Evolutionary conservation across 2,797 vertebrate genomes (phyloP).

Genomic region (Coilia nasus): DNA sequence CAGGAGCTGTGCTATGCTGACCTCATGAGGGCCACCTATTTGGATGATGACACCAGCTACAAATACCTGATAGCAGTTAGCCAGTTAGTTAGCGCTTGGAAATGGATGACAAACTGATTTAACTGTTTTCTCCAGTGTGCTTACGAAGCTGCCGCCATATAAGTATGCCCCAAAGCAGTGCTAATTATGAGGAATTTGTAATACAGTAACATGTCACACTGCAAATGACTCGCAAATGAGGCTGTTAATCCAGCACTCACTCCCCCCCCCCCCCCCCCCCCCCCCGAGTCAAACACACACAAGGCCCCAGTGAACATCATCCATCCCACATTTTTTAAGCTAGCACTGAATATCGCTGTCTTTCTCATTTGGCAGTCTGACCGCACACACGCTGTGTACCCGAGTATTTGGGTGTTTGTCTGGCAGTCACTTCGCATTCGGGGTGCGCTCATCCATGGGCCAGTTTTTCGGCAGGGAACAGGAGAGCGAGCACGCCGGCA

Average conservation of each 20-base stretch:
- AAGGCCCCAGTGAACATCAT: not conserved
- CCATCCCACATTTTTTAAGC: not conserved
- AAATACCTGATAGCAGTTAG: not conserved
- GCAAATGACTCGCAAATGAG: not conserved
- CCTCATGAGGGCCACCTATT: not conserved
- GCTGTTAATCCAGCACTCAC: not conserved
- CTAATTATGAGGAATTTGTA: constrained; percentile 16
- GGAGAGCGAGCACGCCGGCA: not conserved
- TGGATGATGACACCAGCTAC: not conserved
- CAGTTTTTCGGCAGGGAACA: not conserved
- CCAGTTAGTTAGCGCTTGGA: not conserved
- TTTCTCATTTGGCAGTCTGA: not conserved
- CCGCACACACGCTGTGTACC: not conserved
- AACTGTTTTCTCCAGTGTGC: not conserved
- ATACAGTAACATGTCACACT: not conserved
- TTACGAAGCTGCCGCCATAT: not conserved
- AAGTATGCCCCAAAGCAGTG: not conserved
- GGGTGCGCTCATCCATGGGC: not conserved
- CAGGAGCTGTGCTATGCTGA: not conserved
- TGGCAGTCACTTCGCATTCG: not conserved
- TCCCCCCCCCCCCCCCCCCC: too few relatives aligned
- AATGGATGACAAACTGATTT: not conserved
- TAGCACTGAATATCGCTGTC: not conserved
- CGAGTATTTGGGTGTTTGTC: not conserved
- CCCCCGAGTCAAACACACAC: not conserved